Evolutionary conservation across 2,797 vertebrate species (phyloP).

Genomic region (Peromyscus nudipes): DNA sequence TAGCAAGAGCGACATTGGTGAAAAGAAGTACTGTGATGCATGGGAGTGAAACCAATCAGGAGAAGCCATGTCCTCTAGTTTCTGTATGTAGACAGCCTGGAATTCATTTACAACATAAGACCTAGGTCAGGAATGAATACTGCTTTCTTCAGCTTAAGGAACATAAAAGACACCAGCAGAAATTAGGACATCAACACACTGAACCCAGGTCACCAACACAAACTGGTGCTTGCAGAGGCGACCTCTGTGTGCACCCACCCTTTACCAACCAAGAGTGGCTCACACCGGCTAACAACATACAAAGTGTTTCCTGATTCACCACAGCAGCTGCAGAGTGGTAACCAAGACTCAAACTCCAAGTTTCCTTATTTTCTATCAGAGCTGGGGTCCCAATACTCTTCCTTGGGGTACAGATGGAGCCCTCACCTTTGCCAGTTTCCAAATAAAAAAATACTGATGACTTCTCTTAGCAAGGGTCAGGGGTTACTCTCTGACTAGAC

Average conservation of each 20-base stretch:
- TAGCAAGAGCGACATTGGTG: fast-evolving
- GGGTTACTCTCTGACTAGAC: neutral
- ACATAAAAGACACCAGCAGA: fast-evolving
- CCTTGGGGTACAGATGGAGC: neutral
- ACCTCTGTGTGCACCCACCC: fast-evolving
- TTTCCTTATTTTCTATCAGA: neutral
- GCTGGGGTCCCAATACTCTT: neutral
- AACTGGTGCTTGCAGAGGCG: neutral
- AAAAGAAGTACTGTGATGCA: neutral
- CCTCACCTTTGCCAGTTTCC: neutral
- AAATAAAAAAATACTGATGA: fast-evolving
- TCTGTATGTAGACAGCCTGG: neutral
- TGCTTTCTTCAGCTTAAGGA: neutral
- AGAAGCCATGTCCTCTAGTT: neutral
- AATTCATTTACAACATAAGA: neutral
- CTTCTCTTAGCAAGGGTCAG: neutral
- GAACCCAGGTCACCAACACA: neutral
- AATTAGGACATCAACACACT: fast-evolving
- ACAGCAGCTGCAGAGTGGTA: too few species aligned
- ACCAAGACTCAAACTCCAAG: neutral
- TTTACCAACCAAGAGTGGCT: fast-evolving
- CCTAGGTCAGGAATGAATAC: neutral
- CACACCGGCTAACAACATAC: neutral
- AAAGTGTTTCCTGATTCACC: neutral
- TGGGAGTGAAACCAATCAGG: neutral